Percentiles rank a stretch among this genome's conserved stretches.
Evolutionary conservation across 2,888 invertebrate species (phyloP).

Genomic region (Hirtodrosophila duncani): DNA sequence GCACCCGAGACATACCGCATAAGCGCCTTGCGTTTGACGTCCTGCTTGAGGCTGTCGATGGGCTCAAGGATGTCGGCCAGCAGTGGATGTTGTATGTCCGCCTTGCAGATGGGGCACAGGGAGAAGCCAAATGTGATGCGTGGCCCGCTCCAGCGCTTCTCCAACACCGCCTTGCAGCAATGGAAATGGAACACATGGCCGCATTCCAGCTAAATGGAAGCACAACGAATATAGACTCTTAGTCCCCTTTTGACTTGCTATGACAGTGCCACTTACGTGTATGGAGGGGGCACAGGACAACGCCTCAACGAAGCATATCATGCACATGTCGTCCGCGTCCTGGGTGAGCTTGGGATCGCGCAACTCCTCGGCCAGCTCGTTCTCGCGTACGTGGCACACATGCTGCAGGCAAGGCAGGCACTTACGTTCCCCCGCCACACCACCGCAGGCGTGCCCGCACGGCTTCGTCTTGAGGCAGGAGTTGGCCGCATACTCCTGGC

Average conservation of each 20-base stretch:
- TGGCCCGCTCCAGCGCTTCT: constrained; percentile 95
- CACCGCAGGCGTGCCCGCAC: constrained; percentile 97
- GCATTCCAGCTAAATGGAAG: constrained; percentile 90
- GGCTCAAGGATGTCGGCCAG: constrained; percentile 88
- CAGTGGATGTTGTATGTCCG: constrained; percentile 90
- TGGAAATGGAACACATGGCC: constrained; percentile 97
- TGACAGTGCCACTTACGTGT: constrained; percentile 81
- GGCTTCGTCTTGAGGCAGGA: constrained; percentile 90
- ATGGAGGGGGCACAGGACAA: constrained; percentile 96
- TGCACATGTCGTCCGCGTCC: constrained; percentile 99
- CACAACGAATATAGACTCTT: constrained; percentile 1
- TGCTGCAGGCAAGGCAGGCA: constrained; percentile 95
- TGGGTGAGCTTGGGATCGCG: constrained; percentile 85
- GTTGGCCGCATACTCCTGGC: constrained; percentile 83
- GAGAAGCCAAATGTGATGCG: constrained; percentile 97
- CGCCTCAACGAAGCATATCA: constrained; percentile 99
- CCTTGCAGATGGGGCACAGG: constrained; percentile 97
- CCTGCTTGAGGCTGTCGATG: constrained; percentile 89
- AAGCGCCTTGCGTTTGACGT: constrained; percentile 94
- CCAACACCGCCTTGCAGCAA: constrained; percentile 91
- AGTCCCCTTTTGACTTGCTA: neutral
- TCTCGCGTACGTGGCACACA: constrained; percentile 82
- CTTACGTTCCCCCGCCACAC: constrained; percentile 89
- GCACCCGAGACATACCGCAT: constrained; percentile 82
- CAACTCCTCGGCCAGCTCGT: constrained; percentile 72